Percentiles rank a stretch among this genome's conserved stretches.
Conservation (phyloP, 1,140 invertebrate species). For the Subanguina moxae region DNA sequence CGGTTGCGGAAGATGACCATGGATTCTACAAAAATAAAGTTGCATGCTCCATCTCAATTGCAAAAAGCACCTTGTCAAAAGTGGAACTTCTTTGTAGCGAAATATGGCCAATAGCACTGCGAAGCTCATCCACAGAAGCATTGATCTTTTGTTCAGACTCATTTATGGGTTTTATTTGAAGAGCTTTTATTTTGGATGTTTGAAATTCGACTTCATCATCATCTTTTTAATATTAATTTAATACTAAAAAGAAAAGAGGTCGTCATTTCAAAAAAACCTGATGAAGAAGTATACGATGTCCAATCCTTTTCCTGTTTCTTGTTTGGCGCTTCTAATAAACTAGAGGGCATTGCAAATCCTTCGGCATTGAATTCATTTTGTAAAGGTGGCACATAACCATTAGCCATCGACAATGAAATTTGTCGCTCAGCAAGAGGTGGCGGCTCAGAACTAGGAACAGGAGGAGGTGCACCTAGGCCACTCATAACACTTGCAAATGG, state of each 20-base stretch:
- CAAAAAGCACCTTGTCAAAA: conserved; percentile 48
- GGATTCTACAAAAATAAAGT: conserved; percentile 48
- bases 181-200: conserved; percentile 49
- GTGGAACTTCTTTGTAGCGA: conserved; percentile 46
- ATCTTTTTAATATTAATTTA: background rate
- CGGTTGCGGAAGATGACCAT: conserved; percentile 35
- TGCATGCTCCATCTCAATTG: background rate
- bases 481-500: conserved; percentile 5
- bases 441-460: conserved; percentile 23
- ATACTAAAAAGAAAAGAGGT: background rate
- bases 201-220: conserved; percentile 48
- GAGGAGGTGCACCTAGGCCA: conserved; percentile 23
- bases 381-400: conserved; percentile 4
- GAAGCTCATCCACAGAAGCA: conserved; percentile 54
- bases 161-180: conserved; percentile 54
- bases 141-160: conserved; percentile 43
- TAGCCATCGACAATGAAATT: background rate
- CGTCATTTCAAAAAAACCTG: background rate
- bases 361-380: conserved; percentile 40
- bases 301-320: background rate
- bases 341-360: conserved; percentile 40
- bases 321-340: too few species aligned
- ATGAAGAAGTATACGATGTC: background rate
- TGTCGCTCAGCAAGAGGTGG: conserved; percentile 10
- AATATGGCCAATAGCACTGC: conserved; percentile 54